Evolutionary conservation across 2,113 vertebrate genomes (phyloP).

Genomic region (Delphinus delphis): DNA sequence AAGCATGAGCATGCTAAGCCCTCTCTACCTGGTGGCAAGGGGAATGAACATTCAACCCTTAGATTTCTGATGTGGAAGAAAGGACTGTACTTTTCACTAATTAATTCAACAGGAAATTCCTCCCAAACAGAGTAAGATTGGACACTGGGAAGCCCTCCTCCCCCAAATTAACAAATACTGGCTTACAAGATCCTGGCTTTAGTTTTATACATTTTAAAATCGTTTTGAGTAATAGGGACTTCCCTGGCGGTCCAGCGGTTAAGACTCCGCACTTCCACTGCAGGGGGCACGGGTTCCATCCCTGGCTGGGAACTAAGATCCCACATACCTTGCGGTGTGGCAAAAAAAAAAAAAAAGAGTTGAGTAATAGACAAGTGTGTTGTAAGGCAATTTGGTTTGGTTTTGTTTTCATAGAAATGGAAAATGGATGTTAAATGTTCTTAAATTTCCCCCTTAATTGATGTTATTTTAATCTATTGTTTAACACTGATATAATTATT

Average conservation of each 20-base stretch:
- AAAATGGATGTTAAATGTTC: neutral
- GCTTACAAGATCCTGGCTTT: neutral
- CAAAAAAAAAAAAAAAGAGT: neutral
- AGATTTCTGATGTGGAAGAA: neutral
- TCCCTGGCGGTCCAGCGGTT: too few relatives aligned
- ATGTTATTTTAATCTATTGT: neutral
- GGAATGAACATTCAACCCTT: neutral
- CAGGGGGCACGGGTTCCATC: too few relatives aligned
- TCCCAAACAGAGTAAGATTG: neutral
- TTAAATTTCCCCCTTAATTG: neutral
- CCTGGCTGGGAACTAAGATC: too few relatives aligned
- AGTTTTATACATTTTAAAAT: neutral
- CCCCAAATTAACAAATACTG: neutral
- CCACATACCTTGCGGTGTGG: too few relatives aligned
- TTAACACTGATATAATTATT: neutral
- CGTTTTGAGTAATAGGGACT: neutral
- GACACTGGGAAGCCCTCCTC: neutral
- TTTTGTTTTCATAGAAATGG: neutral
- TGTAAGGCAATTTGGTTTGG: neutral
- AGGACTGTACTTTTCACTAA: neutral
- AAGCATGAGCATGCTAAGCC: neutral
- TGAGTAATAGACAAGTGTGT: neutral
- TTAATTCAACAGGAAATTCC: neutral
- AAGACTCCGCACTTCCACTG: too few relatives aligned
- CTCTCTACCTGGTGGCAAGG: neutral